Conservation (phyloP, 2,113 vertebrate species). For the Corythaixoides concolor region DNA sequence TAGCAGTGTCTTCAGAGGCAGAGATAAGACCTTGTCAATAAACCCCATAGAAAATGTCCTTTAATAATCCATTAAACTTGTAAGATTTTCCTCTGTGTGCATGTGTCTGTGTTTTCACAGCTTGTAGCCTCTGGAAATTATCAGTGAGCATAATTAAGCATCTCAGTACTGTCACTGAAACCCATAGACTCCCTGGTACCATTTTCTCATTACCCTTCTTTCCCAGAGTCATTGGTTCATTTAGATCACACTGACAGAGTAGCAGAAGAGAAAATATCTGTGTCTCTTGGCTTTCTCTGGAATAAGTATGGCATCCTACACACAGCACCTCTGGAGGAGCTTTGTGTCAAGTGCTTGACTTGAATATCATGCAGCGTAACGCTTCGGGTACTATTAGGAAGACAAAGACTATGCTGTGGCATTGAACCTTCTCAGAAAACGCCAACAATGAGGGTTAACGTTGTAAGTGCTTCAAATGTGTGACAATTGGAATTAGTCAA, state of each 20-base stretch:
- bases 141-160: neutral
- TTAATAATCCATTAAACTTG: neutral
- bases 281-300: neutral
- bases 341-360: constrained; percentile 6
- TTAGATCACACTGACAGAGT: neutral
- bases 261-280: neutral
- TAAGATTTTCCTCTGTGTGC: neutral
- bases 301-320: neutral
- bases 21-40: neutral
- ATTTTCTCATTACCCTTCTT: neutral
- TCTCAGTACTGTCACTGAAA: neutral
- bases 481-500: neutral
- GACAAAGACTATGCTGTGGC: neutral
- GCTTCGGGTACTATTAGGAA: neutral
- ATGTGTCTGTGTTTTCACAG: neutral
- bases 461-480: neutral
- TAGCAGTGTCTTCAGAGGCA: neutral
- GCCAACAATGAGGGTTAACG: neutral
- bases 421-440: neutral
- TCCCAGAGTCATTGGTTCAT: neutral
- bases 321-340: neutral
- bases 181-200: neutral
- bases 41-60: neutral
- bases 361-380: neutral
- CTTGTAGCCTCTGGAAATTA: neutral